Percentiles rank a stretch among this genome's conserved stretches.
Evolutionary conservation across 2,113 vertebrate genomes (phyloP).

Genomic region (Lethenteron reissneri): DNA sequence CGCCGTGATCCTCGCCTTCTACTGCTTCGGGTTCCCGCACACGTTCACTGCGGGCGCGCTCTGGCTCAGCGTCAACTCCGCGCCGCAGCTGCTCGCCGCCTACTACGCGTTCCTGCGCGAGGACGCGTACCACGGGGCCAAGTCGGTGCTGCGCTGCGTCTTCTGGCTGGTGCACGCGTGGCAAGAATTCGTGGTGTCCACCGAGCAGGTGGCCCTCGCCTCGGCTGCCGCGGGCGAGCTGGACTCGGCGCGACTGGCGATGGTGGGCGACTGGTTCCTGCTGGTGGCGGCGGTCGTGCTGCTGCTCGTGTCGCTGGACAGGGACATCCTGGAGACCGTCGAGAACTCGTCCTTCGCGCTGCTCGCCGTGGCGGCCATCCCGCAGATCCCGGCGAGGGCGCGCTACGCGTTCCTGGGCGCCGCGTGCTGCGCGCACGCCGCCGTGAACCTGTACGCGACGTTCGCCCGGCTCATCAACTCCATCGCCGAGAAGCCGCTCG

Average conservation of each 20-base stretch:
- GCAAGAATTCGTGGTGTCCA: constrained; percentile 36
- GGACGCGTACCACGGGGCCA: constrained; percentile 44
- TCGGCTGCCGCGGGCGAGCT: constrained; percentile 6
- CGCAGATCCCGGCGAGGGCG: constrained; percentile 29
- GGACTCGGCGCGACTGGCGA: constrained; percentile 19
- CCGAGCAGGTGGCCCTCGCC: not conserved
- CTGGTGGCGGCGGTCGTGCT: constrained; percentile 29
- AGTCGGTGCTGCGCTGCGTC: constrained; percentile 38
- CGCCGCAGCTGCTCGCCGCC: constrained; percentile 39
- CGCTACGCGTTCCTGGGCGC: constrained; percentile 40
- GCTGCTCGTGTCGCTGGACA: constrained; percentile 31
- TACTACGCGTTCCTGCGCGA: constrained; percentile 46
- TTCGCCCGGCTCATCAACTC: constrained; percentile 50
- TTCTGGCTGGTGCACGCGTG: constrained; percentile 52
- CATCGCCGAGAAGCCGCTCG: constrained; percentile 48
- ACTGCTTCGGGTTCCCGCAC: constrained; percentile 39
- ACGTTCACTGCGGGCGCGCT: constrained; percentile 29
- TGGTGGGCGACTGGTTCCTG: constrained; percentile 59
- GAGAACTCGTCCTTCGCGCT: constrained; percentile 40
- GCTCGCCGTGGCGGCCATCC: constrained; percentile 31
- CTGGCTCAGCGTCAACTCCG: constrained; percentile 44
- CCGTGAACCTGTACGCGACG: constrained; percentile 32
- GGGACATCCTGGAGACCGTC: constrained; percentile 36
- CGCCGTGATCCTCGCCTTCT: constrained; percentile 45
- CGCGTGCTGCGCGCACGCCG: constrained; percentile 30